Evolutionary conservation across 1,140 invertebrate species (phyloP), one percentile per base, ranked within the genome.

Genomic region (Pentalonia nigronervosa): DNA sequence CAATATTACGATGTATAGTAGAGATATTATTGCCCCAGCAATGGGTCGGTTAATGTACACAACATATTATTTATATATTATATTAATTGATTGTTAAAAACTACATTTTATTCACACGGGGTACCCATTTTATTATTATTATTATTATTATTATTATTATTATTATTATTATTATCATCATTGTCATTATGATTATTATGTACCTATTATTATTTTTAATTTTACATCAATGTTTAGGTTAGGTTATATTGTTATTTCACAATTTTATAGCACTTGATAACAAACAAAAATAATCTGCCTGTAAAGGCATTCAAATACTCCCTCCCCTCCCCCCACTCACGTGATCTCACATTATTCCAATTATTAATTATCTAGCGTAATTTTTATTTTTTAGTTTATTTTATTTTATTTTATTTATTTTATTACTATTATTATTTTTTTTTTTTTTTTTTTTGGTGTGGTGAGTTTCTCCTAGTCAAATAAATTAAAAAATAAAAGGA

Each of bases 401-500:
- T 76, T 94, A 90, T 87, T 93, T 93, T 91, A 60, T 93, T 88
- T 94, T 47, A 60, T 86, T 93, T 91, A 92, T 81, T 93, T 93
- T 90, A 93, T 53, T 93, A 93, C 91, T 94, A 60, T 94, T 90
- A 53, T 93, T 93, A 94, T 94, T 23, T 92, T 84, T 94, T 93
- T 93, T 93, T n/a, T n/a, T n/a, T n/a, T n/a, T 94, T 94, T 45
- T 90, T 93, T 94, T 94, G 94, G 94, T 94, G 94, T 94, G 94
- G 94, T 94, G 94, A 94, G 94, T 94, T 94, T 94, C 94, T 94
- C 94, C 94, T 94, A 94, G 94, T 94, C 94, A 94, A 94, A 94
- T 94, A 94, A 94, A 91, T 89, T 83, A 84, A 93, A 90, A 94
- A 76, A 76, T 76, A n/a, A 76, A 92, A 93, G 41, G 50, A 93